Percentiles rank a stretch among this genome's conserved stretches.
Conservation (phyloP, 2,113 vertebrate genomes). For the Crypturellus undulatus region DNA sequence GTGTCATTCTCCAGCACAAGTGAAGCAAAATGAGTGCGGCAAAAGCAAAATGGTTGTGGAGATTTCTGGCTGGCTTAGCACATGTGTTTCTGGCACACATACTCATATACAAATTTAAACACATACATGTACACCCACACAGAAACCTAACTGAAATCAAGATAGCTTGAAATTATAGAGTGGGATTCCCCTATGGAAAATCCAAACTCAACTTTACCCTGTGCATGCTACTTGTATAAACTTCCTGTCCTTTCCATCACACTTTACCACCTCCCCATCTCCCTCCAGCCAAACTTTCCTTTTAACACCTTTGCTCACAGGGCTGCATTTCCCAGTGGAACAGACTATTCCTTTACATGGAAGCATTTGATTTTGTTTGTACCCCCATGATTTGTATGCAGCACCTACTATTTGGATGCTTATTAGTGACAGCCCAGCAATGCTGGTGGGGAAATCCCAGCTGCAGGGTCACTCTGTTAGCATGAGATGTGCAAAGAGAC, state of each 20-base stretch:
- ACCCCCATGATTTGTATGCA: rapidly evolving
- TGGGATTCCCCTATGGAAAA: neutral
- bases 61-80: neutral
- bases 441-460: neutral
- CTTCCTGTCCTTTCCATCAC: neutral
- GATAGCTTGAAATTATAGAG: neutral
- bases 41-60: neutral
- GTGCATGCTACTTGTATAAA: neutral
- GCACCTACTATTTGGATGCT: neutral
- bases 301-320: neutral
- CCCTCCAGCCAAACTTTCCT: rapidly evolving
- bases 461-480: neutral
- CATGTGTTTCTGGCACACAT: neutral
- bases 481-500: neutral
- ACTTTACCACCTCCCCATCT: neutral
- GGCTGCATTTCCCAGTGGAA: neutral
- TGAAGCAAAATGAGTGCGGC: neutral
- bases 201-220: neutral
- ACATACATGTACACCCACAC: neutral
- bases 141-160: neutral
- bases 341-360: rapidly evolving
- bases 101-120: neutral
- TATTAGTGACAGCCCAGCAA: neutral
- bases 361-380: neutral
- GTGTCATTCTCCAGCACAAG: neutral